Percentiles rank a stretch among this genome's conserved stretches.
Evolutionary conservation across 2,797 vertebrate genomes (phyloP).

Genomic region (Valencia hispanica): DNA sequence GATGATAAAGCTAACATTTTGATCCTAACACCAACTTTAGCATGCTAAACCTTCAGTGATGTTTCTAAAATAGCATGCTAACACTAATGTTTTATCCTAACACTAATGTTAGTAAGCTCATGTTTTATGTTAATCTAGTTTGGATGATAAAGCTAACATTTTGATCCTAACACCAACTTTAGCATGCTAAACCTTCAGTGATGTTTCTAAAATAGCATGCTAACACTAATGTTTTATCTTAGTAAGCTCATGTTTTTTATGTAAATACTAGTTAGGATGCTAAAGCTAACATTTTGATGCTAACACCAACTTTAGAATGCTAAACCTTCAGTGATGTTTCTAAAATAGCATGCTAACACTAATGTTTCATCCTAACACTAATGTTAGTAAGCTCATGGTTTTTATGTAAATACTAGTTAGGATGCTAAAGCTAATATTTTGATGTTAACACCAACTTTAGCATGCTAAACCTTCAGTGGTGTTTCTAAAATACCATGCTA

Average conservation of each 20-base stretch:
- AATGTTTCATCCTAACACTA: no score
- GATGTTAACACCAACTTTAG: neutral
- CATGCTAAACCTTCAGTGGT: no score
- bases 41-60: neutral
- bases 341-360: no score
- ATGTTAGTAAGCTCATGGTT: no score
- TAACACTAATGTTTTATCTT: no score
- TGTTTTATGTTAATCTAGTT: no score
- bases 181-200: neutral
- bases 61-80: neutral
- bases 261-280: no score
- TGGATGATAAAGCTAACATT: neutral
- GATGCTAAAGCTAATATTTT: neutral
- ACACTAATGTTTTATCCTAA: neutral
- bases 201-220: neutral
- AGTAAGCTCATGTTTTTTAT: no score
- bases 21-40: neutral
- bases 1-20: neutral
- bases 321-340: no score
- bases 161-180: neutral
- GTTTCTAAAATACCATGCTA: no score
- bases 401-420: no score
- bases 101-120: no score
- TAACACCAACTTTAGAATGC: neutral
- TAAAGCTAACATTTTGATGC: neutral